Evolutionary conservation across 2,113 vertebrate species (phyloP).

Genomic region (Fregata magnificens): DNA sequence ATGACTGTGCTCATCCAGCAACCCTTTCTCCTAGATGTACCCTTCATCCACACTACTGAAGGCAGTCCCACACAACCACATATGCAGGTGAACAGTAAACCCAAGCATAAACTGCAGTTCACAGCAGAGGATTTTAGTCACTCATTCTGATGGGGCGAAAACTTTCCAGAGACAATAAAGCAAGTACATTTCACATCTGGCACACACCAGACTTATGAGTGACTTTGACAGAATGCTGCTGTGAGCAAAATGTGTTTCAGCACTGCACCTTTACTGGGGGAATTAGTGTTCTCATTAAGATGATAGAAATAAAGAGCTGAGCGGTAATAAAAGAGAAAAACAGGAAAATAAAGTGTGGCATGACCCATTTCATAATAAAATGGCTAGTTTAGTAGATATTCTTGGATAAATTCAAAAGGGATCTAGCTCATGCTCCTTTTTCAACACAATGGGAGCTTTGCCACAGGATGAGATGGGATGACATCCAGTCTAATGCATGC

Average conservation of each 20-base stretch:
- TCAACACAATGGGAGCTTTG: neutral
- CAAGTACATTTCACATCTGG: neutral
- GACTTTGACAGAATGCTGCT: neutral
- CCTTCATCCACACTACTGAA: neutral
- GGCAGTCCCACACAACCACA: neutral
- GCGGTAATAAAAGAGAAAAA: neutral
- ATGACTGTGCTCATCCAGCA: neutral
- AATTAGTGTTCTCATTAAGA: neutral
- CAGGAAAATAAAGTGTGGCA: neutral
- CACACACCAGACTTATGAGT: neutral
- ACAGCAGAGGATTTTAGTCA: neutral
- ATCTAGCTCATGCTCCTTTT: neutral
- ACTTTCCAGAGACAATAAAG: neutral
- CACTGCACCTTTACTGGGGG: neutral
- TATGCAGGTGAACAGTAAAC: neutral
- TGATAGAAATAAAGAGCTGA: neutral
- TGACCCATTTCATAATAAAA: neutral
- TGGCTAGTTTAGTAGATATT: neutral
- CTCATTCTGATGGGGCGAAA: neutral
- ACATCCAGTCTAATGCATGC: neutral
- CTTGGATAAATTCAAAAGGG: neutral
- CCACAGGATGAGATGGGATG: neutral
- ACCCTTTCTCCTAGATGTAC: fast-evolving
- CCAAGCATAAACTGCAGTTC: neutral
- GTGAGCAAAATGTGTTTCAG: neutral